A percentile compares a stretch with the other conserved stretches of the same genome.
phyloP scores from a whole-genome alignment of 2,113 vertebrate species.

The Tetrao urogallus region DNA sequence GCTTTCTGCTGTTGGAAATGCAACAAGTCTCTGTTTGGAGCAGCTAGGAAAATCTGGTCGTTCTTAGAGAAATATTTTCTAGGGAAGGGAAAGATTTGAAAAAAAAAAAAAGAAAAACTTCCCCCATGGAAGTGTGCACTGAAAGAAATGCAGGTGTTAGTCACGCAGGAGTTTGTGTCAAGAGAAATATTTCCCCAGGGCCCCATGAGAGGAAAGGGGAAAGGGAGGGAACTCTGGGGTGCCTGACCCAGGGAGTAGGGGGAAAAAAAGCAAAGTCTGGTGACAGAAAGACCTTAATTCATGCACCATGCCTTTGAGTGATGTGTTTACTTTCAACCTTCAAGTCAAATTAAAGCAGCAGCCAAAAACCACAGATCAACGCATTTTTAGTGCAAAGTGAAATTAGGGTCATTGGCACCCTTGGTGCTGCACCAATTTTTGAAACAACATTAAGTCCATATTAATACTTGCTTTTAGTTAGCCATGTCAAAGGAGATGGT shows the following conservation, averaged over 20 bases:
- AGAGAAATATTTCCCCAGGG: conserved; percentile 76
- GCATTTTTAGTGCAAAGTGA: conserved; percentile 42
- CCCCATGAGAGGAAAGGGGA: conserved; percentile 74
- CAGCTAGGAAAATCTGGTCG: not conserved
- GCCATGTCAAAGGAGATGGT: conserved; percentile 48
- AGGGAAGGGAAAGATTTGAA: not conserved
- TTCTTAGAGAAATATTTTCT: conserved; percentile 69
- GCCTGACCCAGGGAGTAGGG: conserved; percentile 54
- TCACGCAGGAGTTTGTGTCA: conserved; percentile 53
- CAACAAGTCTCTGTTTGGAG: conserved; percentile 33
- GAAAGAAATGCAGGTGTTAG: conserved; percentile 73
- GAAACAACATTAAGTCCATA: conserved; percentile 28
- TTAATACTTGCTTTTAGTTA: conserved; percentile 26
- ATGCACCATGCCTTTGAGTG: conserved; percentile 68
- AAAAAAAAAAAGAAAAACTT: not conserved
- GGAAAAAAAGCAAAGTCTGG: conserved; percentile 32
- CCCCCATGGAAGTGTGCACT: conserved; percentile 23
- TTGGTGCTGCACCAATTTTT: not conserved
- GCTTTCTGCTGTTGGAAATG: not conserved
- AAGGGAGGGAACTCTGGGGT: conserved; percentile 32
- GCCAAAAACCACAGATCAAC: conserved; percentile 58
- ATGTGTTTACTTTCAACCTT: conserved; percentile 77
- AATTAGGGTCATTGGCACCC: conserved; percentile 37
- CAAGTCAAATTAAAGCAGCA: conserved; percentile 66
- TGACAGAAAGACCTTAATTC: conserved; percentile 78